Base-by-base conservation (phyloP, 2,113 vertebrate species). In the Podarcis cretensis region DNA sequence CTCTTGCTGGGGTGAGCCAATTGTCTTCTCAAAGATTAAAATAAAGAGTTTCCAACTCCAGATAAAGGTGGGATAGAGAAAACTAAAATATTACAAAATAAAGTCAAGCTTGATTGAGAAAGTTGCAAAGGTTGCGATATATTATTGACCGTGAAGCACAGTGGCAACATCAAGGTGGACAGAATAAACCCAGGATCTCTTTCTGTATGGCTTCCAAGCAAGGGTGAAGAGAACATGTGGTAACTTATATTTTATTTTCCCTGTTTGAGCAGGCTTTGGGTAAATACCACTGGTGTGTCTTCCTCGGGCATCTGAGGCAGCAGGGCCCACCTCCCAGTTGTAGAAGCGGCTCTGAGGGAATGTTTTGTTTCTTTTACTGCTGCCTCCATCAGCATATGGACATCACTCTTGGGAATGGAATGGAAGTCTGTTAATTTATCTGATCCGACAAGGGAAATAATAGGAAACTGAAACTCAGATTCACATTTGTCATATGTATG, bases 391-490 rank as follows among this genome's bases (percentile, higher is more conserved):
- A 94, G 90, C 94, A 91, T 93, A 90, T 27, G 63, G 87, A 87
- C 89, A 95, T 94, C 92, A 95, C 94, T 95, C 86, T 81, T 92
- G 93, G 91, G 92, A 94, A 94, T 93, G 89, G 94, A 96, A 96
- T 90, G 89, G 89, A 95, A 94, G 85, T 89, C 86, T 93, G 87
- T 88, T 94, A 95, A 96, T 97, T 94, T 95, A 96, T 96, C 93
- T 95, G 89, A 94, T 96, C 94, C 94, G 92, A 93, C 89, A 90
- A 94, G 92, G 94, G 93, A 95, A 95, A 96, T 91, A 95, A 95
- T 80, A 87, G 91, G 85, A 95, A 94, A 90, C 90, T 91, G 94
- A 96, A 96, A 92, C 0, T 1, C 89, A 94, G 86, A 80, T 85
- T 93, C 4, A 0, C 87, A 93, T 95, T 94, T 95, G 84, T 95